phyloP scores from a whole-genome alignment of 2,888 invertebrate species.

The Xanthorhoe spadicearia region DNA sequence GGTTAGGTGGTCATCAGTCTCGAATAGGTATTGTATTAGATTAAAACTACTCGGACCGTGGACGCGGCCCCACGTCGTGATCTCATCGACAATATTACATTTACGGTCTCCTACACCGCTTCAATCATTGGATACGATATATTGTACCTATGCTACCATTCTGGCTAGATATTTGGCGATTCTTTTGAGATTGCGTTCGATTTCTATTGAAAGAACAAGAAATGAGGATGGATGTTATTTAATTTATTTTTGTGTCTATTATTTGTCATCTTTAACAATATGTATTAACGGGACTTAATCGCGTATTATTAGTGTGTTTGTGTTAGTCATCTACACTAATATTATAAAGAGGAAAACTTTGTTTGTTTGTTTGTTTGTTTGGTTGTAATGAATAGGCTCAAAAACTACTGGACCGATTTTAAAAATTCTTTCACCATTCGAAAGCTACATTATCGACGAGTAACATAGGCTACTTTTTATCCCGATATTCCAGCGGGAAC shows the following conservation, averaged over 20 bases:
- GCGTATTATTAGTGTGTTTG: too few species aligned
- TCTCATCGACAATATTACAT: constrained; percentile 32
- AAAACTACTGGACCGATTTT: too few species aligned
- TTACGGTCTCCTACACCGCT: constrained; percentile 33
- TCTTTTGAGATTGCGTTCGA: constrained; percentile 23
- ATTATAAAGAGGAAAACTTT: too few species aligned
- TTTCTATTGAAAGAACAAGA: constrained; percentile 21
- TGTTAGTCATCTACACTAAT: too few species aligned
- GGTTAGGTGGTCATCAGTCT: background rate
- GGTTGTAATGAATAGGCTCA: too few species aligned
- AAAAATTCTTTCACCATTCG: too few species aligned
- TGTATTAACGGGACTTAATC: too few species aligned
- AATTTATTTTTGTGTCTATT: constrained; percentile 15
- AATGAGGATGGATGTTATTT: constrained; percentile 19
- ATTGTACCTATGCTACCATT: constrained; percentile 14
- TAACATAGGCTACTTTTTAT: too few species aligned
- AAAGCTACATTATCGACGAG: too few species aligned
- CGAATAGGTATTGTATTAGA: constrained; percentile 10
- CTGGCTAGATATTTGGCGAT: constrained; percentile 16
- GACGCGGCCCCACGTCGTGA: constrained; percentile 13
- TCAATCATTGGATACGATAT: constrained; percentile 28
- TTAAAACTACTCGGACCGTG: constrained; percentile 6
- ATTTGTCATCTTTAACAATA: constrained; percentile 6
- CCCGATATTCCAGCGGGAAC: too few species aligned
- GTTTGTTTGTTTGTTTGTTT: too few species aligned